These are phyloP conservation scores for Agelastica alni DNA, from an alignment of 2,888 invertebrate genomes.

Conservation along the genomic window DNA sequence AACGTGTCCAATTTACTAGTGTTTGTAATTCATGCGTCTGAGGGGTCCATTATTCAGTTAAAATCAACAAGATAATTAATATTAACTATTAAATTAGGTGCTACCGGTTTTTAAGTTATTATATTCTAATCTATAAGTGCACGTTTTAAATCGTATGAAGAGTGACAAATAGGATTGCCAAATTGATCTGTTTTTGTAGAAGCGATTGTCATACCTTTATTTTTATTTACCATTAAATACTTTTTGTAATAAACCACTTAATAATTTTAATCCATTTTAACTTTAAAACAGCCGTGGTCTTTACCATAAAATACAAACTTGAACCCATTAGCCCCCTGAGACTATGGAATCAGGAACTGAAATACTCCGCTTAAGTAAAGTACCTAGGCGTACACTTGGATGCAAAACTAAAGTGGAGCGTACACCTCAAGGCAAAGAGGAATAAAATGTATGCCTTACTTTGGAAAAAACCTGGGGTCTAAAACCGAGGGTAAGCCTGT, in stretches of 20 bases:
- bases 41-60: constrained; percentile 40
- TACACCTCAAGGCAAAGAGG: too few species aligned
- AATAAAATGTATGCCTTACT: too few species aligned
- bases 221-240: not conserved
- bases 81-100: constrained; percentile 43
- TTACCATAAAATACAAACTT: too few species aligned
- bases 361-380: too few species aligned
- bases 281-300: too few species aligned
- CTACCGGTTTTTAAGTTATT: constrained; percentile 40
- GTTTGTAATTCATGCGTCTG: constrained; percentile 14
- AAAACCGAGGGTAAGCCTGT: too few species aligned
- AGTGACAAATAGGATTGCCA: constrained; percentile 20
- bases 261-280: too few species aligned
- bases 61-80: constrained; percentile 38
- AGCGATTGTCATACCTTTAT: constrained; percentile 7
- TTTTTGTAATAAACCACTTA: not conserved
- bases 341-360: too few species aligned
- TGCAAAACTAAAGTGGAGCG: too few species aligned
- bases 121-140: constrained; percentile 21
- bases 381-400: too few species aligned
- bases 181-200: constrained; percentile 18
- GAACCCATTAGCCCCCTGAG: too few species aligned
- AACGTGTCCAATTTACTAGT: constrained; percentile 7
- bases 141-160: constrained; percentile 23
- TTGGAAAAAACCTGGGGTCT: too few species aligned